These are phyloP conservation scores for Pocillopora damicornis DNA, from an alignment of 64 coral and sea anemone genomes.

Conservation along the genomic window DNA sequence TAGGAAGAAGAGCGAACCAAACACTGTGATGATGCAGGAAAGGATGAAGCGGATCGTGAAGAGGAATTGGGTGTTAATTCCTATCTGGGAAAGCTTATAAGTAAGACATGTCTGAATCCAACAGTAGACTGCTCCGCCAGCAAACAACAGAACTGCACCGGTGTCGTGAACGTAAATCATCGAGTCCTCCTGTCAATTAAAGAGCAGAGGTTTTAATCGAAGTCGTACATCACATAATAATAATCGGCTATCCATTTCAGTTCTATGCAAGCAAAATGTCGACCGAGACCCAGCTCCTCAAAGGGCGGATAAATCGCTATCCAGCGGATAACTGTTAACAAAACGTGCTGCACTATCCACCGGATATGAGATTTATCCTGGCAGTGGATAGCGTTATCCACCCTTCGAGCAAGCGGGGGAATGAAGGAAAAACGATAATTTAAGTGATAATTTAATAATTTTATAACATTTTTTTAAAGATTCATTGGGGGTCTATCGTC, in stretches of 20 bases:
- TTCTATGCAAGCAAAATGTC: no score
- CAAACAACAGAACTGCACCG: constrained; percentile 85
- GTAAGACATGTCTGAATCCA: constrained; percentile 79
- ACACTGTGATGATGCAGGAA: constrained; percentile 68
- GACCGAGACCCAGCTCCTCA: no score
- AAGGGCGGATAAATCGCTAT: no score
- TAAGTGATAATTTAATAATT: no score
- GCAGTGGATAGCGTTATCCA: no score
- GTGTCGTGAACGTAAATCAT: constrained; percentile 90
- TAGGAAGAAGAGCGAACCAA: constrained; percentile 85
- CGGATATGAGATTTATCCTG: no score
- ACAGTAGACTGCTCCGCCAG: constrained; percentile 74
- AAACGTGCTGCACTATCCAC: no score
- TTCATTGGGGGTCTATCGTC: no score
- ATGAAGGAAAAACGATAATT: no score
- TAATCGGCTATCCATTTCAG: neutral
- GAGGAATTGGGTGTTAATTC: constrained; percentile 50
- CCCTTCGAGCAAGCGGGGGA: no score
- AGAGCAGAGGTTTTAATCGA: neutral
- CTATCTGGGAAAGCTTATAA: constrained; percentile 63
- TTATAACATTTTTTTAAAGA: no score
- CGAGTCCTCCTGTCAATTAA: constrained; percentile 59
- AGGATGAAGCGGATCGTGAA: constrained; percentile 81
- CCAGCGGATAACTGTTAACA: no score
- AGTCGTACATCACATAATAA: neutral